These are phyloP conservation scores for Microctonus aethiopoides DNA, from an alignment of 2,888 invertebrate species.

Conservation along the genomic window DNA sequence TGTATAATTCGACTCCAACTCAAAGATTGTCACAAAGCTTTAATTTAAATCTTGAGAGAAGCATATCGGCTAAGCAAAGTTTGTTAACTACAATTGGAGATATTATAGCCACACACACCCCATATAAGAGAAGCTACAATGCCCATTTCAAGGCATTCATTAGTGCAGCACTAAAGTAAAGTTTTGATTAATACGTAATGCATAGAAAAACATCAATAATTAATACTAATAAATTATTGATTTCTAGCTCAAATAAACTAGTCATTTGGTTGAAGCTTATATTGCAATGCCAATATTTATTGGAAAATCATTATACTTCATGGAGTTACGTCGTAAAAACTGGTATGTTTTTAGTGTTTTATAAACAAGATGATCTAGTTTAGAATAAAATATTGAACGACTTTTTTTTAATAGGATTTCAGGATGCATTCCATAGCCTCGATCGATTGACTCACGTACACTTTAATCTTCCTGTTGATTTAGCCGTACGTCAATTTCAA, in stretches of 20 bases:
- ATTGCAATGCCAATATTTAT: constrained; percentile 83
- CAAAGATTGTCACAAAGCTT: constrained; percentile 96
- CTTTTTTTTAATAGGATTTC: constrained; percentile 79
- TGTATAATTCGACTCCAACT: constrained; percentile 95
- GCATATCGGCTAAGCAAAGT: constrained; percentile 88
- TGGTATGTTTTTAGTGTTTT: constrained; percentile 70
- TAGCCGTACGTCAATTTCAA: constrained; percentile 96
- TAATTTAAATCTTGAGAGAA: constrained; percentile 89
- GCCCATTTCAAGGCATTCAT: constrained; percentile 99
- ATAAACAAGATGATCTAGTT: background rate
- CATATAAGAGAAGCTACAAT: constrained; percentile 93
- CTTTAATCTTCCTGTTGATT: constrained; percentile 94
- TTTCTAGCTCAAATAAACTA: constrained; percentile 84
- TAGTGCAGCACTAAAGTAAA: constrained; percentile 93
- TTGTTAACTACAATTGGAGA: constrained; percentile 92
- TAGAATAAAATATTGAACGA: background rate
- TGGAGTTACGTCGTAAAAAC: constrained; percentile 98
- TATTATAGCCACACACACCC: constrained; percentile 90
- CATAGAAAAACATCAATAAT: constrained; percentile 12
- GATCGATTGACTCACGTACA: constrained; percentile 86
- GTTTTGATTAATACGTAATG: constrained; percentile 7
- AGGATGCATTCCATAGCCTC: constrained; percentile 91
- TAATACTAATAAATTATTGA: constrained; percentile 19
- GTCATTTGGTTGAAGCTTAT: constrained; percentile 95
- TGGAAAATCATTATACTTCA: constrained; percentile 83